Evolutionary conservation across 2,888 invertebrate species (phyloP).

Genomic region (Oscheius sp.): DNA sequence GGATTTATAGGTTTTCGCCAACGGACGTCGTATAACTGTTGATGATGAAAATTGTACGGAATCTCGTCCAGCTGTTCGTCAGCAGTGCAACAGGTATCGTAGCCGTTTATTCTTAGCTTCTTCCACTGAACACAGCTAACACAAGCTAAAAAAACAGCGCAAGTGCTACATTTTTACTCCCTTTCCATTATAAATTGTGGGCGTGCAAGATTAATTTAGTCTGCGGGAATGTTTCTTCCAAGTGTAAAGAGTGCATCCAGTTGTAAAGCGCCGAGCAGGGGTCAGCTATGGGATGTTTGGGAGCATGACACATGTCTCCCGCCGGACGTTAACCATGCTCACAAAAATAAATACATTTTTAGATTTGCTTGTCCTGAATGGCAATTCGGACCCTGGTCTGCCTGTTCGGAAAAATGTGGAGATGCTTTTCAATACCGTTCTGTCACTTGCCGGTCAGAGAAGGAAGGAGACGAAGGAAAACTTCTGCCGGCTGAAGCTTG

Average conservation of each 20-base stretch:
- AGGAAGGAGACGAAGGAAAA: conserved; percentile 75
- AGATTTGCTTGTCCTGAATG: conserved; percentile 83
- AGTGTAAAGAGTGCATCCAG: conserved; percentile 28
- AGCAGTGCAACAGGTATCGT: conserved; percentile 78
- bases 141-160: conserved; percentile 4
- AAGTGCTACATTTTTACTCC: conserved; percentile 1
- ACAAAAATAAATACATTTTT: conserved; percentile 28
- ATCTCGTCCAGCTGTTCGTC: conserved; percentile 66
- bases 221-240: conserved; percentile 21
- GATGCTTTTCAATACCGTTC: conserved; percentile 73
- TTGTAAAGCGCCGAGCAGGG: conserved; percentile 27
- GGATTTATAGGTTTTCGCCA: conserved; percentile 75
- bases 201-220: conserved; percentile 29
- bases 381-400: conserved; percentile 88
- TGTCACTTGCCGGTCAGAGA: conserved; percentile 69
- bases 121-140: too few relatives aligned
- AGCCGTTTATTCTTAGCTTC: too few relatives aligned
- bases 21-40: conserved; percentile 80
- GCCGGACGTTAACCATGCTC: too few relatives aligned
- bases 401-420: conserved; percentile 84
- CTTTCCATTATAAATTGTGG: conserved; percentile 22
- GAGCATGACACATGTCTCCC: conserved; percentile 13
- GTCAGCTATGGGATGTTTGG: conserved; percentile 16
- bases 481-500: conserved; percentile 78
- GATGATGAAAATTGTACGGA: conserved; percentile 81